These are phyloP conservation scores for Nibea albiflora DNA, from an alignment of 2,113 vertebrate species.

Conservation along the genomic window DNA sequence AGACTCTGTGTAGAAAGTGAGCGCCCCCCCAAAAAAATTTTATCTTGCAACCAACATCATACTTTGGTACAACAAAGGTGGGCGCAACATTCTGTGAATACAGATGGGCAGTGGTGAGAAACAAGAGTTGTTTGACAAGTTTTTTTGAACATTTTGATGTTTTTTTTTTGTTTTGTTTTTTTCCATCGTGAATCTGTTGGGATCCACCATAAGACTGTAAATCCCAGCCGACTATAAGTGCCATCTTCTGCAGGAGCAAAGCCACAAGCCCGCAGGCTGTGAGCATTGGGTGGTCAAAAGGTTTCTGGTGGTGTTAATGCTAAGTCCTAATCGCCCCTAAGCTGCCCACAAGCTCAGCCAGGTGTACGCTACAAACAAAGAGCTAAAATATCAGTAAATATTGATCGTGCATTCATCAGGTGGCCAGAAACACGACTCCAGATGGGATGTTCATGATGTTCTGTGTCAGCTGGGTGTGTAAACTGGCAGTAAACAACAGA, in stretches of 20 bases:
- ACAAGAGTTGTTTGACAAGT: background rate
- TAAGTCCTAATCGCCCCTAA: background rate
- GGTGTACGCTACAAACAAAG: background rate
- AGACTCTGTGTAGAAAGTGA: background rate
- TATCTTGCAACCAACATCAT: background rate
- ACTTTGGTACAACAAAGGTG: background rate
- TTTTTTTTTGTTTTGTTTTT: background rate
- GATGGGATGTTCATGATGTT: background rate
- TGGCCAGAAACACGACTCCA: background rate
- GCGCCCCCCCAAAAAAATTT: background rate
- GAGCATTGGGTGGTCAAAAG: background rate
- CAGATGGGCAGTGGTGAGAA: conserved; percentile 7
- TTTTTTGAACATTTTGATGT: background rate
- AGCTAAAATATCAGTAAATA: background rate
- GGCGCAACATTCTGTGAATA: background rate
- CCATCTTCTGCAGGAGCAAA: background rate
- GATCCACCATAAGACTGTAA: background rate
- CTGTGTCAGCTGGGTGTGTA: background rate
- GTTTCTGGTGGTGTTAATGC: background rate
- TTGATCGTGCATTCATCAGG: background rate
- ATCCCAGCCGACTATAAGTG: too few relatives aligned
- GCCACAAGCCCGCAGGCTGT: background rate
- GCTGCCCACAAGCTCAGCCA: background rate
- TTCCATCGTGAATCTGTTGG: background rate
- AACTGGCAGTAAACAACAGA: background rate